Evolutionary conservation across 2,888 invertebrate species (phyloP), one percentile per base, ranked within the genome.

Genomic region (Habroteleia sp.): DNA sequence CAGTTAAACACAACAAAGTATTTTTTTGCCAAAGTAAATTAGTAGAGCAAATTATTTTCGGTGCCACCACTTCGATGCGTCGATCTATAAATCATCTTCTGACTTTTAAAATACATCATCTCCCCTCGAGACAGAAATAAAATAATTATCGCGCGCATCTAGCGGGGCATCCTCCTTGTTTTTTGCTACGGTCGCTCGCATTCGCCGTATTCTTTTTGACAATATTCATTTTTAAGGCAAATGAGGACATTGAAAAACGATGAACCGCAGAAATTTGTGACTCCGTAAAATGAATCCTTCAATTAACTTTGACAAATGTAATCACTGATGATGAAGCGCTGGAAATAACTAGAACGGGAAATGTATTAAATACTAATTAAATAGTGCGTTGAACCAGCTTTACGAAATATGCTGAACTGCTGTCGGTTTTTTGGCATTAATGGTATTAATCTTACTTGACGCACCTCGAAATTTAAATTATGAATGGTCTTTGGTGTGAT

Each of bases 101-200:
- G 66, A 75, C 71, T 75, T 75, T 71, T 66, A 75, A 75, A 75
- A 75, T 71, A 66, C 71, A 44, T 11, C 71, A 56, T 60, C 65
- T 58, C 66, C 71, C 71, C 54, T 71, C 52, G 42, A 23, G 71
- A 71, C 71, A 29, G 65, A 75, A 75, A 75, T 75, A 71, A 75
- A 75, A 75, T 75, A 75, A 75, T 75, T 75, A 71, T 71, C 75
- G 60, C 69, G 50, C 54, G 46, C 58, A 58, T 63, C 63, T 74
- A 50, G 48, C 29, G 54, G 20, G 23, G 62, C 48, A 65, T 71
- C 65, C 69, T 72, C 11, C 54, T 69, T 52, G 56, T 52, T 65
- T 65, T 60, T 69, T 65, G 29, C 29, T 10, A 4, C 10, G 10
- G 10, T 7, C 3, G 11, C n/a, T 29, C 20, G 2, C 35, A n/a